phyloP scores from a whole-genome alignment of 2,113 vertebrate genomes.

The Triplophysa rosa region DNA sequence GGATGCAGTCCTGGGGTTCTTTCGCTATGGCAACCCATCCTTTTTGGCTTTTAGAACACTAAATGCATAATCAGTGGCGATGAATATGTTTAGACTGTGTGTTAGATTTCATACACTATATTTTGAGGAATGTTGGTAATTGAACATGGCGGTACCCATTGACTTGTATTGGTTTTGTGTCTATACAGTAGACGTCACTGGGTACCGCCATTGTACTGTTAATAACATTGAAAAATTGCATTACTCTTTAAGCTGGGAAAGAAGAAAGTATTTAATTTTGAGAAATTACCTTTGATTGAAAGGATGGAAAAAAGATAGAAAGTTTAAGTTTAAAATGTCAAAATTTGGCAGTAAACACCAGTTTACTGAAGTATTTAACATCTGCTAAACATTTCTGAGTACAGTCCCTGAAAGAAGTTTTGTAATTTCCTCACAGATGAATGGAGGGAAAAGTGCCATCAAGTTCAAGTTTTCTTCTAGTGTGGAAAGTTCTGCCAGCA shows the following conservation, averaged over 20 bases:
- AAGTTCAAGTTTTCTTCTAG: slow-evolving; percentile 46
- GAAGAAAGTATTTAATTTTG: not conserved
- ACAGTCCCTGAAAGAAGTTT: slow-evolving; percentile 13
- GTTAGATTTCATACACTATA: slow-evolving; percentile 6
- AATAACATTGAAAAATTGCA: too few relatives aligned
- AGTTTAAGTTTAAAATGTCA: too few relatives aligned
- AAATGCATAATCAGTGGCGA: slow-evolving; percentile 4
- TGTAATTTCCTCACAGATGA: slow-evolving; percentile 23
- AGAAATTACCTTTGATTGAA: not conserved
- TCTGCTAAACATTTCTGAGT: not conserved
- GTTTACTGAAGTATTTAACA: not conserved
- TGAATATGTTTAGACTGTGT: not conserved
- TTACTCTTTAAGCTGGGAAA: too few relatives aligned
- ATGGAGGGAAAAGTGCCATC: slow-evolving; percentile 33
- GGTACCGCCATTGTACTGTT: too few relatives aligned
- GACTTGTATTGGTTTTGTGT: too few relatives aligned
- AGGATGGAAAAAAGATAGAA: not conserved
- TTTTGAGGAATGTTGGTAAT: too few relatives aligned
- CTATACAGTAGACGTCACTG: too few relatives aligned
- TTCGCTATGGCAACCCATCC: slow-evolving; percentile 29
- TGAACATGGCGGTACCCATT: too few relatives aligned
- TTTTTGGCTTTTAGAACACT: not conserved
- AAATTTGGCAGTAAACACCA: not conserved
- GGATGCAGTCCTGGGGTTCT: slow-evolving; percentile 24
- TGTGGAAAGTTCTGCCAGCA: not conserved